A percentile compares a stretch with the other conserved stretches of the same genome.
Conservation (phyloP, 2,797 vertebrate species). For the Neosilurus hyrtlii region DNA sequence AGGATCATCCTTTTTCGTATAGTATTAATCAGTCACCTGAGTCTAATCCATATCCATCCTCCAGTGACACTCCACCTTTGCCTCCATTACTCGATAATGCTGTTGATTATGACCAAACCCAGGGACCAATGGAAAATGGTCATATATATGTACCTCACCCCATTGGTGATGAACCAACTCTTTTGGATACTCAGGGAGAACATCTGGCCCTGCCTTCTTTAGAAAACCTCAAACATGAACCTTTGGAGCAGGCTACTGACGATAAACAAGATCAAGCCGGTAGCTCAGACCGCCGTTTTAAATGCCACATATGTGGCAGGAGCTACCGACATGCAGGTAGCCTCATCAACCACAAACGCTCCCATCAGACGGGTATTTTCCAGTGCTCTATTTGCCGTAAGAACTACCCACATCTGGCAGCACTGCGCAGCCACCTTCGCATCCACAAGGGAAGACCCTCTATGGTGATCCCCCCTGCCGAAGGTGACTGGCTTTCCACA, state of each 20-base stretch:
- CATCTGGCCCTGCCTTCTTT: conserved; percentile 52
- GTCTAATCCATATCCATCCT: conserved; percentile 67
- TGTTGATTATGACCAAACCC: conserved; percentile 62
- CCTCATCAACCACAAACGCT: conserved; percentile 88
- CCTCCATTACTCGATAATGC: conserved; percentile 63
- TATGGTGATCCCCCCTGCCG: conserved; percentile 60
- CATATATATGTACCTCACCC: conserved; percentile 70
- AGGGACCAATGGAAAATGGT: conserved; percentile 60
- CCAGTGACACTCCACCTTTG: conserved; percentile 62
- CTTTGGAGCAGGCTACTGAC: conserved; percentile 53
- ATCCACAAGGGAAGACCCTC: conserved; percentile 78
- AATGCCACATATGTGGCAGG: conserved; percentile 82
- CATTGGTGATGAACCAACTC: conserved; percentile 63
- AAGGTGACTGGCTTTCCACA: conserved; percentile 74
- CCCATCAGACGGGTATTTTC: conserved; percentile 86
- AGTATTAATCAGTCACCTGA: conserved; percentile 69
- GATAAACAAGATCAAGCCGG: conserved; percentile 58
- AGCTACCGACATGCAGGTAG: conserved; percentile 90
- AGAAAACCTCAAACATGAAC: conserved; percentile 49
- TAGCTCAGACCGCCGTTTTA: conserved; percentile 76
- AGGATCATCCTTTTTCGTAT: conserved; percentile 68
- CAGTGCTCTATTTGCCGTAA: conserved; percentile 85
- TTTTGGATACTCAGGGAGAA: conserved; percentile 66
- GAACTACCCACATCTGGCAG: conserved; percentile 83
- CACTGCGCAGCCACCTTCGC: conserved; percentile 86